Evolutionary conservation across 1,140 invertebrate genomes (phyloP).

Genomic region (Hylyphantes graminicola): DNA sequence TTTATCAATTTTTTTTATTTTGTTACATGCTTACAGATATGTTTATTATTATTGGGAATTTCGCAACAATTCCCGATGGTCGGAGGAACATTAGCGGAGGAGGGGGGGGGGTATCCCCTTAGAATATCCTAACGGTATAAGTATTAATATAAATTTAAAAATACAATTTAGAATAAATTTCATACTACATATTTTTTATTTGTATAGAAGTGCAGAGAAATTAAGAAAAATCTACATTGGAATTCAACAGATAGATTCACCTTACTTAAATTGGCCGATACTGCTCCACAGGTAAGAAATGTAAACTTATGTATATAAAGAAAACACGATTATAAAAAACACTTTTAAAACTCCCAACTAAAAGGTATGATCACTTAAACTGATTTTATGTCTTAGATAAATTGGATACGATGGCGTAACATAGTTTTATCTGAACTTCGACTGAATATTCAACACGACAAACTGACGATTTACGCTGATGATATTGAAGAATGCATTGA

Average conservation of each 20-base stretch:
- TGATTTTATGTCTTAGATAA: conserved; percentile 11
- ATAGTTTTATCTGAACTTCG: conserved; percentile 40
- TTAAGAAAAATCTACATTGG: background rate
- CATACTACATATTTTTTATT: background rate
- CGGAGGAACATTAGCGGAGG: too few species aligned
- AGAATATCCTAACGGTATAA: too few species aligned
- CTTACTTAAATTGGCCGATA: background rate
- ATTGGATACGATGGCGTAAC: conserved; percentile 49
- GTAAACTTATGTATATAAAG: too few species aligned
- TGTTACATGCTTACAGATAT: too few species aligned
- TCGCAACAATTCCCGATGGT: too few species aligned
- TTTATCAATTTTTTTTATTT: too few species aligned
- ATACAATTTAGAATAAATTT: too few species aligned
- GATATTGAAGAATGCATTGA: background rate
- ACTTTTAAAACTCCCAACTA: background rate
- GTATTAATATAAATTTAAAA: too few species aligned
- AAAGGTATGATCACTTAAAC: background rate
- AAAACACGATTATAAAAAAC: too few species aligned
- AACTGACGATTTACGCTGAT: conserved; percentile 17
- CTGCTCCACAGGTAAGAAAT: conserved; percentile 12
- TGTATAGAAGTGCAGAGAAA: background rate
- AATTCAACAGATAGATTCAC: background rate
- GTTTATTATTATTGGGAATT: too few species aligned
- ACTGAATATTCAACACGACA: conserved; percentile 36
- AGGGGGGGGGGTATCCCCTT: too few species aligned